Percentiles rank a stretch among this genome's conserved stretches.
Conservation (phyloP, 2,797 vertebrate genomes). For the Lagorchestes hirsutus region DNA sequence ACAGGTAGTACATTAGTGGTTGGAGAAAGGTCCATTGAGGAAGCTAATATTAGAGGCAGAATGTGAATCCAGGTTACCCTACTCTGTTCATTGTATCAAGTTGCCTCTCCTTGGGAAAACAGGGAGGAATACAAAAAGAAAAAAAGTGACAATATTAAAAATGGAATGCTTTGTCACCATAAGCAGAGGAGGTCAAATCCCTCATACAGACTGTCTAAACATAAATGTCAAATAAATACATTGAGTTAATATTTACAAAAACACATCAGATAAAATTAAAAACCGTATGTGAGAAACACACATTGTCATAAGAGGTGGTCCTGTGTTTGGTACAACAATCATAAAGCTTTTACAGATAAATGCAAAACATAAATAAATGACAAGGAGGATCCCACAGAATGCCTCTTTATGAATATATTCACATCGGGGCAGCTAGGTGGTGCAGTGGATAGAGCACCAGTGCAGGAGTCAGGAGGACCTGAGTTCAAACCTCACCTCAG, state of each 20-base stretch:
- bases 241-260: slow-evolving; percentile 70
- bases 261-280: slow-evolving; percentile 57
- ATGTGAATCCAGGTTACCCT: too few relatives aligned
- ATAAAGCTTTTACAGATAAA: slow-evolving; percentile 47
- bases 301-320: slow-evolving; percentile 59
- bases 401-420: not conserved
- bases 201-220: slow-evolving; percentile 64
- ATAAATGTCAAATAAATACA: slow-evolving; percentile 68
- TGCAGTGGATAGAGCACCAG: too few relatives aligned
- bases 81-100: too few relatives aligned
- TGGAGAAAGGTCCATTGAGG: not conserved
- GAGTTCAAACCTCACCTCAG: too few relatives aligned
- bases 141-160: slow-evolving; percentile 34
- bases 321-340: slow-evolving; percentile 47
- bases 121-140: not conserved
- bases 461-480: too few relatives aligned
- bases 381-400: not conserved
- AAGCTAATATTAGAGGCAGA: too few relatives aligned
- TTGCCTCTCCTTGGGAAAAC: not conserved
- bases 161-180: slow-evolving; percentile 32
- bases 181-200: slow-evolving; percentile 31
- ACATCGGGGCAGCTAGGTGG: not conserved
- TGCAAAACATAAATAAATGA: slow-evolving; percentile 52
- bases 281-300: slow-evolving; percentile 63
- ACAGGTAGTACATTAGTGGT: not conserved